These are phyloP conservation scores for Nannoperca australis DNA, from an alignment of 2,797 vertebrate species.

Conservation along the genomic window DNA sequence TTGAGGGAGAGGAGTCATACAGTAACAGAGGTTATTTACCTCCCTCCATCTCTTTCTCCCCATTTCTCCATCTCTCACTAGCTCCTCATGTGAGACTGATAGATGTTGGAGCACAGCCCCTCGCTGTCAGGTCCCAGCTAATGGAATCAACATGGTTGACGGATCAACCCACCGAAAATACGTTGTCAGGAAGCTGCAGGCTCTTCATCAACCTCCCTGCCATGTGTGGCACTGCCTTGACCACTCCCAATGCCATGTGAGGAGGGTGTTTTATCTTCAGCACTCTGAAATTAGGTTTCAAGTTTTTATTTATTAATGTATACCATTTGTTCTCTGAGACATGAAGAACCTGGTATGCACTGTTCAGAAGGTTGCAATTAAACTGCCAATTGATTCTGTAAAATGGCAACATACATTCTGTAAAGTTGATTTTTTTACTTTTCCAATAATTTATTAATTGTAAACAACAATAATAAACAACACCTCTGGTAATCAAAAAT, in stretches of 20 bases:
- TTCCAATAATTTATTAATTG: neutral
- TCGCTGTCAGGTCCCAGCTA: slow-evolving; percentile 81
- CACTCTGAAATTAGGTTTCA: slow-evolving; percentile 70
- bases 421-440: neutral
- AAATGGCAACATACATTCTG: neutral
- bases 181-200: slow-evolving; percentile 81
- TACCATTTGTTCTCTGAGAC: slow-evolving; percentile 55
- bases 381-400: neutral
- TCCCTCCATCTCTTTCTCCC: slow-evolving; percentile 47
- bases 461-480: too few relatives aligned
- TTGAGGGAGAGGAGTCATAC: slow-evolving; percentile 37
- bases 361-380: neutral
- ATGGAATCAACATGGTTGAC: slow-evolving; percentile 87
- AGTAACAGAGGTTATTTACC: slow-evolving; percentile 46
- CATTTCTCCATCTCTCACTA: slow-evolving; percentile 55
- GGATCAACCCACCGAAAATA: slow-evolving; percentile 85
- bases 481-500: too few relatives aligned
- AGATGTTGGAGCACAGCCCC: slow-evolving; percentile 76
- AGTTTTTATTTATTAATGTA: slow-evolving; percentile 75
- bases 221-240: slow-evolving; percentile 72
- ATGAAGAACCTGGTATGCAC: slow-evolving; percentile 46
- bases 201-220: slow-evolving; percentile 81
- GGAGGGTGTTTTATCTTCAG: slow-evolving; percentile 73
- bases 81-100: slow-evolving; percentile 80
- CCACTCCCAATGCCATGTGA: slow-evolving; percentile 66